These are phyloP conservation scores for Mactromeris polynyma DNA, from an alignment of 2,888 invertebrate species.

Conservation along the genomic window DNA sequence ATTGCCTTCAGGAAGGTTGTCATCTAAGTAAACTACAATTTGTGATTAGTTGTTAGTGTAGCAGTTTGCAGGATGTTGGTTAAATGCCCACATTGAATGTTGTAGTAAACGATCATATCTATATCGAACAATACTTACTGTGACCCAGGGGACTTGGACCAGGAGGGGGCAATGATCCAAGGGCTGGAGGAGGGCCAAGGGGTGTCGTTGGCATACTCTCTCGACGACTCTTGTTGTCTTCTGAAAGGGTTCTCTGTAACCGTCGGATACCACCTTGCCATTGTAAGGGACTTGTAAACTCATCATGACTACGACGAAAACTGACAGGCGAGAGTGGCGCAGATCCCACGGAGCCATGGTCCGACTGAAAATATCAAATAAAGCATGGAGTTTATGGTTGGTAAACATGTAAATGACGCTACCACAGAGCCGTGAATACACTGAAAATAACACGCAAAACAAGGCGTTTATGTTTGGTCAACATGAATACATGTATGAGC, in stretches of 20 bases:
- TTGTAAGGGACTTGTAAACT: conserved; percentile 67
- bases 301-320: conserved; percentile 79
- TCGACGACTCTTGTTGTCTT: conserved; percentile 86
- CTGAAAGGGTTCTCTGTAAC: conserved; percentile 86
- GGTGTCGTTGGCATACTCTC: conserved; percentile 85
- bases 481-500: too few relatives aligned
- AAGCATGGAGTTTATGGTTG: neutral
- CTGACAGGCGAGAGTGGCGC: conserved; percentile 82
- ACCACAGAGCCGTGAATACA: conserved; percentile 79
- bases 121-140: conserved; percentile 52
- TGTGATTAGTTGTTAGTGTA: too few relatives aligned
- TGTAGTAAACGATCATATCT: neutral
- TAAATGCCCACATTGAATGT: too few relatives aligned
- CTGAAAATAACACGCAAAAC: conserved; percentile 63
- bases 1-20: too few relatives aligned
- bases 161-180: conserved; percentile 39
- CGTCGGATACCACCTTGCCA: conserved; percentile 77
- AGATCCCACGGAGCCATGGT: conserved; percentile 77
- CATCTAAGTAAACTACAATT: too few relatives aligned
- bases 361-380: conserved; percentile 74
- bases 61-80: too few relatives aligned
- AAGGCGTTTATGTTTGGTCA: too few relatives aligned
- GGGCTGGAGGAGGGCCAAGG: conserved; percentile 69
- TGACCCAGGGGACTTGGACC: conserved; percentile 59
- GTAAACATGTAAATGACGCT: too few relatives aligned